Percentiles rank a stretch among this genome's conserved stretches.
Conservation (phyloP, 2,888 invertebrate species). For the Ormyrus thymus region DNA sequence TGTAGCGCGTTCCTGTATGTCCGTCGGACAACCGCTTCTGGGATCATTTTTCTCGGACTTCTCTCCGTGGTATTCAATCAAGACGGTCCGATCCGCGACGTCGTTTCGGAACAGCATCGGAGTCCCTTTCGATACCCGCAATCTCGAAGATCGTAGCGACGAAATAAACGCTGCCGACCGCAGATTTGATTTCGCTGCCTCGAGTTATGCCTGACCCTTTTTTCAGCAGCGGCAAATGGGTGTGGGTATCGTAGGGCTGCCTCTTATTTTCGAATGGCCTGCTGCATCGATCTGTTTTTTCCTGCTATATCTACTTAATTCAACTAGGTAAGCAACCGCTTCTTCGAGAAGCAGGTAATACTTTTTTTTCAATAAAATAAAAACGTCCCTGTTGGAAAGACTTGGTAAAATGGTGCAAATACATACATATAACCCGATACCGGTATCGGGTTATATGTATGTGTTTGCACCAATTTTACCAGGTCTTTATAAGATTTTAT, state of each 20-base stretch:
- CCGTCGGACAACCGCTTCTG: conserved; percentile 79
- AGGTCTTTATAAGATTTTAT: too few relatives aligned
- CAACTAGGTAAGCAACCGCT: too few relatives aligned
- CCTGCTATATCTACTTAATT: too few relatives aligned
- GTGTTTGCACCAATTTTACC: too few relatives aligned
- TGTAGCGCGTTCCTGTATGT: conserved; percentile 58
- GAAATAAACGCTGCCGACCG: conserved; percentile 87
- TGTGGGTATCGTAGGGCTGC: conserved; percentile 93
- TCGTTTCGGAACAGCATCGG: conserved; percentile 67
- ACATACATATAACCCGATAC: too few relatives aligned
- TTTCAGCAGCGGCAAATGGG: conserved; percentile 88
- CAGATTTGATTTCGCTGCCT: conserved; percentile 76
- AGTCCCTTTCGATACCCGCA: conserved; percentile 78
- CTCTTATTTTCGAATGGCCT: conserved; percentile 93
- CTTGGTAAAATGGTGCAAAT: too few relatives aligned
- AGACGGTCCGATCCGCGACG: conserved; percentile 77
- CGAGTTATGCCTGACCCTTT: conserved; percentile 83
- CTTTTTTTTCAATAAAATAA: too few relatives aligned
- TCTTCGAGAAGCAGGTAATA: too few relatives aligned
- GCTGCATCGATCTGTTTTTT: conserved; percentile 86
- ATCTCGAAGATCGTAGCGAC: conserved; percentile 88
- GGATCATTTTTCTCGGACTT: conserved; percentile 62
- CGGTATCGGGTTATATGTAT: too few relatives aligned
- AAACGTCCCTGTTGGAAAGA: too few relatives aligned
- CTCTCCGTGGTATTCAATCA: conserved; percentile 91